Evolutionary conservation across 2,113 vertebrate genomes (phyloP).

Genomic region (Rhombomys opimus): DNA sequence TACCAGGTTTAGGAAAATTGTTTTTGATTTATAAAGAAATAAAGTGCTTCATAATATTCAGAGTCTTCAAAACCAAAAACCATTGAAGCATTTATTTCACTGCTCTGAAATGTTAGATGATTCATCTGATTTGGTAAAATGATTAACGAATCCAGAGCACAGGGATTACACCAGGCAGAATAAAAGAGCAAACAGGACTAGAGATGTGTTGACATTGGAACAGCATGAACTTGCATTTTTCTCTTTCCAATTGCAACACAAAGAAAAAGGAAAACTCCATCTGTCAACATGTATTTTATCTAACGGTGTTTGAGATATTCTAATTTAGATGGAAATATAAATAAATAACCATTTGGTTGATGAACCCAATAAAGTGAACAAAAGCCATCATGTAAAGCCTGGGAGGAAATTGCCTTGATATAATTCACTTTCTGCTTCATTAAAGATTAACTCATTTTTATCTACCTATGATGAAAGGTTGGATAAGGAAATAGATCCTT

Average conservation of each 20-base stretch:
- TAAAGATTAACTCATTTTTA: constrained; percentile 86
- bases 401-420: constrained; percentile 79
- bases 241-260: neutral
- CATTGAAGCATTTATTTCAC: neutral
- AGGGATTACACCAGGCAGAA: neutral
- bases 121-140: constrained; percentile 22
- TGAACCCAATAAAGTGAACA: constrained; percentile 81
- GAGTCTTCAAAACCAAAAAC: constrained; percentile 17
- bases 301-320: neutral
- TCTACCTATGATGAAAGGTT: constrained; percentile 75
- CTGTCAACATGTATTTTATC: constrained; percentile 27
- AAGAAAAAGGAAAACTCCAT: neutral
- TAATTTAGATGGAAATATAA: constrained; percentile 57
- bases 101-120: constrained; percentile 31
- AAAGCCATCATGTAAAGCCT: constrained; percentile 80
- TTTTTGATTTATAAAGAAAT: constrained; percentile 38
- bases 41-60: constrained; percentile 13
- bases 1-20: neutral
- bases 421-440: constrained; percentile 85
- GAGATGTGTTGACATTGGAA: neutral
- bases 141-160: neutral
- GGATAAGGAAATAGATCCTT: constrained; percentile 61
- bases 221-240: neutral
- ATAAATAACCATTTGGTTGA: constrained; percentile 80
- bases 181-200: neutral